A percentile compares a stretch with the other conserved stretches of the same genome.
phyloP scores from a whole-genome alignment of 2,113 vertebrate genomes.

The Podarcis raffonei region DNA sequence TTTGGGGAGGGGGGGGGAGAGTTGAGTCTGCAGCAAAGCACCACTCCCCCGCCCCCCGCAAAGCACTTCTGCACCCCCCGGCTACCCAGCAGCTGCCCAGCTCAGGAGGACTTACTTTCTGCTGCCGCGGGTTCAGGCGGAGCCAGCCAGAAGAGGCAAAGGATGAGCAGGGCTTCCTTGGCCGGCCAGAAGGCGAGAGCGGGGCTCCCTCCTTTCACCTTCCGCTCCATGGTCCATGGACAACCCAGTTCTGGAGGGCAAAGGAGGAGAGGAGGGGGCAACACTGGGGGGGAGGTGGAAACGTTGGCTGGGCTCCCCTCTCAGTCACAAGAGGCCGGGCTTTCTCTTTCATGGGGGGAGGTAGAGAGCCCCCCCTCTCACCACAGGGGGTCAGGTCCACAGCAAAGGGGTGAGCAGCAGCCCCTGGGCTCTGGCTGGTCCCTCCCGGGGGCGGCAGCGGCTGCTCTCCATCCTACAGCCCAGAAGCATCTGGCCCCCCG shows the following conservation, averaged over 20 bases:
- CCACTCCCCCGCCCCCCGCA: neutral
- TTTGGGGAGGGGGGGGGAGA: no score
- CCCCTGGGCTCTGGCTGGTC: neutral
- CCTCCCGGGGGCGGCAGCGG: no score
- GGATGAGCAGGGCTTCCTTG: neutral
- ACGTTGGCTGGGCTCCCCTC: neutral
- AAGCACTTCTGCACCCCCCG: no score
- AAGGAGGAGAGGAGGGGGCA: neutral
- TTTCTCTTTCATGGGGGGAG: neutral
- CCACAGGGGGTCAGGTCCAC: neutral
- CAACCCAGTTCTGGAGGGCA: neutral
- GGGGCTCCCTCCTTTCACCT: no score
- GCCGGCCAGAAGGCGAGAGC: neutral
- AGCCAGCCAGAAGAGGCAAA: neutral
- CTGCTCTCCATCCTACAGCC: neutral
- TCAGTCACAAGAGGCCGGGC: neutral
- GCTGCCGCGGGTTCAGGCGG: neutral
- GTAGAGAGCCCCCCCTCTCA: no score
- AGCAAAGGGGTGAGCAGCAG: neutral
- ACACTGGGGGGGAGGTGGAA: no score
- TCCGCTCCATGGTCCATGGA: neutral
- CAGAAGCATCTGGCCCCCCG: neutral
- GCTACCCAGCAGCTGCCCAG: neutral
- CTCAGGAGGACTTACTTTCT: neutral
- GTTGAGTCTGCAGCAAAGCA: neutral